Base-by-base conservation (phyloP, 30 jellyfish, hydroid and myxozoan species). In the Catostylus mosaicus region DNA sequence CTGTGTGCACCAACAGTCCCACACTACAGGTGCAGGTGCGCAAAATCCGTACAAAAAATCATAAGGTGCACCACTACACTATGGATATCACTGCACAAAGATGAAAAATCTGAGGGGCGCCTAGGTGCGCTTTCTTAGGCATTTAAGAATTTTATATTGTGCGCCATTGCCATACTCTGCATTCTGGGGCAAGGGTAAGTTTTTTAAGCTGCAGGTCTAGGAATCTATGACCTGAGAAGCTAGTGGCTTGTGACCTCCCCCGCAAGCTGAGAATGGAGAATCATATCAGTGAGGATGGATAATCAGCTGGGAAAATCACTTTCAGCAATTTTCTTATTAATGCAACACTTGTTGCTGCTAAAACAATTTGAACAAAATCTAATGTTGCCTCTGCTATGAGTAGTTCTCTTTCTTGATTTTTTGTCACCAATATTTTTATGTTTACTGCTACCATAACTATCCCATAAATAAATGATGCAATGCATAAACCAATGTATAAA, bases 321-420 rank as follows among this genome's bases (percentile, higher is more conserved):
- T 40, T 7, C 63, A 48, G 63, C 14, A 23, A 1, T 10, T 18
- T 10, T 1, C 71, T 35, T 7, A 6, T 29, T 29, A 59, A 3
- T 1, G 23, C 9, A 8, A 59, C 19, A 18, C 71, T 38, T 3
- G 38, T 29, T 24, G 71, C 9, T 59, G 71, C 71, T 3, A 59
- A 27, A 8, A 59, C 26, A 23, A 59, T 16, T 23, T 59, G 38
- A 3, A 59, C 38, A 59, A 20, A 8, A 27, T 59, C 36, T 18
- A 59, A 59, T 2, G 23, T 38, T 3, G 23, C 16, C 38, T 59
- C 71, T 59, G 38, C 37, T 59, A 59, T 59, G 71, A 59, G 71
- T 3, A 59, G 20, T 22, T 59, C 71, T n/a, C 9, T 29, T 20
- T 23, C 38, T 29, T 24, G 6, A 6, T 3, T 7, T 10, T 29